A percentile compares a stretch with the other conserved stretches of the same genome.
Evolutionary conservation across 2,888 invertebrate species (phyloP).

Genomic region (Abrostola triplasia): DNA sequence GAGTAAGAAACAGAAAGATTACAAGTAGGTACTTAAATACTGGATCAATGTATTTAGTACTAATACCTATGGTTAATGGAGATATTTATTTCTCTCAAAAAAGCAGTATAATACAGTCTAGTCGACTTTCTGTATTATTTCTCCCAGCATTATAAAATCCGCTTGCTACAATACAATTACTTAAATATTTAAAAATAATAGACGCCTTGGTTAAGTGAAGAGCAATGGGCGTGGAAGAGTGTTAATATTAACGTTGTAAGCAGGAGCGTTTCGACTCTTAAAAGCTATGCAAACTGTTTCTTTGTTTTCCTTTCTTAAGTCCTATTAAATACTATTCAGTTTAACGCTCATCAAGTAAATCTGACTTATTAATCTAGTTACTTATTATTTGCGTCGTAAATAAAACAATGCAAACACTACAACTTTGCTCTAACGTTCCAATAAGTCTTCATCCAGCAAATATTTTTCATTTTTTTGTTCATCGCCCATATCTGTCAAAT

Average conservation of each 20-base stretch:
- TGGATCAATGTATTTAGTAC: too few relatives aligned
- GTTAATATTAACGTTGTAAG: background rate
- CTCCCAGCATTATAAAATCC: background rate
- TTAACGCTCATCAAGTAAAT: background rate
- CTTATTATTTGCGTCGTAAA: too few relatives aligned
- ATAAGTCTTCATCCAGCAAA: background rate
- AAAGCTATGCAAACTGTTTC: background rate
- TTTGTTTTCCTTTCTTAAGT: background rate
- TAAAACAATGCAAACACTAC: too few relatives aligned
- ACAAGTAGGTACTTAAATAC: too few relatives aligned
- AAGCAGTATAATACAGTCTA: too few relatives aligned
- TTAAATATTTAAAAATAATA: background rate
- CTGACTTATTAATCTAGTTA: too few relatives aligned
- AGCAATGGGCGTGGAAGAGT: background rate
- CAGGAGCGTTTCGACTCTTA: background rate
- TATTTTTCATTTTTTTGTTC: slow-evolving; percentile 3
- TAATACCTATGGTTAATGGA: too few relatives aligned
- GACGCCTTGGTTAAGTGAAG: slow-evolving; percentile 1
- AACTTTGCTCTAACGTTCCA: too few relatives aligned
- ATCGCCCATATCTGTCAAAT: background rate
- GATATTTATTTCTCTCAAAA: too few relatives aligned
- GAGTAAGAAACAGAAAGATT: too few relatives aligned
- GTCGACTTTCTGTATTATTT: too few relatives aligned
- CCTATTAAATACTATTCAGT: background rate
- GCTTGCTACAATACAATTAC: background rate